Evolutionary conservation across 1,140 invertebrate genomes (phyloP).

Genomic region (Drosophila hydei): DNA sequence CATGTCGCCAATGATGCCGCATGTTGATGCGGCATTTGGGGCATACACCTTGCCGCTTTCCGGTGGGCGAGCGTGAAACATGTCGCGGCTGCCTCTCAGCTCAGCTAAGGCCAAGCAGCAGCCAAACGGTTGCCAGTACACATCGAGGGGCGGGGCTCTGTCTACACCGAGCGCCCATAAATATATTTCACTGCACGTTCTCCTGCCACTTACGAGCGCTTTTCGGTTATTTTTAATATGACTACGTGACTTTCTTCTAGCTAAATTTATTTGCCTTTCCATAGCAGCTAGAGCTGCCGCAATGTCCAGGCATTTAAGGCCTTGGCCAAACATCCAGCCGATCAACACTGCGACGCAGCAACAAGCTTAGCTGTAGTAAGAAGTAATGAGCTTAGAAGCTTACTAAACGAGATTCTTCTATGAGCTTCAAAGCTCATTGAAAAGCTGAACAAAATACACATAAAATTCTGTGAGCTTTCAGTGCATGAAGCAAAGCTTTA

Average conservation of each 20-base stretch:
- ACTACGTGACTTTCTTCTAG: conserved; percentile 71
- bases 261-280: conserved; percentile 35
- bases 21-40: background rate
- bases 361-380: no score
- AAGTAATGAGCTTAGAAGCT: no score
- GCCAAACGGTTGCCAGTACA: background rate
- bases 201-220: conserved; percentile 77
- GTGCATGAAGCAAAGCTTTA: no score
- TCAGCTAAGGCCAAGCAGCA: conserved; percentile 23
- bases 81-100: conserved; percentile 35
- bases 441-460: no score
- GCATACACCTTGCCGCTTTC: conserved; percentile 14
- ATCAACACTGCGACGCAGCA: background rate
- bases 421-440: no score
- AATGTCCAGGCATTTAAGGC: background rate
- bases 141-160: background rate
- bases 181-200: conserved; percentile 77
- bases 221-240: conserved; percentile 81
- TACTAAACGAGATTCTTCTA: no score
- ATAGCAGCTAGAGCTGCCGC: background rate
- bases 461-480: no score
- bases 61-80: conserved; percentile 26
- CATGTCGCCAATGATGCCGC: conserved; percentile 19
- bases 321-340: background rate
- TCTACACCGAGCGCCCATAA: conserved; percentile 28